A percentile compares a stretch with the other conserved stretches of the same genome.
These are phyloP conservation scores for Oconnorella tubifera DNA, from an alignment of 2,888 invertebrate genomes.

Conservation along the genomic window DNA sequence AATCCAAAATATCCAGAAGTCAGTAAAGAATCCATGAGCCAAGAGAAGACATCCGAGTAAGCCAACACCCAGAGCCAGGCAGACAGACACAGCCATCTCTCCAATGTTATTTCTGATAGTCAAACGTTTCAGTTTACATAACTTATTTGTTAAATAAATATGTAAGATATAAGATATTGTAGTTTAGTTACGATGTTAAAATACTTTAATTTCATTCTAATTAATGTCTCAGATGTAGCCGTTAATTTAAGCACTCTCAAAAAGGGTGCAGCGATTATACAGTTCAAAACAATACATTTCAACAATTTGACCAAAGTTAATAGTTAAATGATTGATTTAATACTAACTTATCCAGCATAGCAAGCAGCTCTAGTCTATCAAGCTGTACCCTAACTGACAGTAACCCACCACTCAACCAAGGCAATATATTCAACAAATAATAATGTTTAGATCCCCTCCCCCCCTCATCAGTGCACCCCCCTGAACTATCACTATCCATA, in stretches of 20 bases:
- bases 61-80: slow-evolving; percentile 80
- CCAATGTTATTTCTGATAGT: slow-evolving; percentile 76
- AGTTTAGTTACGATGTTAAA: no score
- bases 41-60: slow-evolving; percentile 79
- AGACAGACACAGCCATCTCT: slow-evolving; percentile 76
- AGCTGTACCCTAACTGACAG: slow-evolving; percentile 75
- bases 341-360: slow-evolving; percentile 73
- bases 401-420: slow-evolving; percentile 40
- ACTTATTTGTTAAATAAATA: no score
- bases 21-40: slow-evolving; percentile 80
- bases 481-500: neutral
- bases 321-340: no score
- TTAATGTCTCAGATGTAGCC: no score
- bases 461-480: no score
- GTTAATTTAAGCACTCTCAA: no score
- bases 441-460: slow-evolving; percentile 60
- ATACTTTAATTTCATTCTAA: no score
- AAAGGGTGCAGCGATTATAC: no score
- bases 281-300: no score
- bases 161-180: no score
- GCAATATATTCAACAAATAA: slow-evolving; percentile 73
- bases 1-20: slow-evolving; percentile 87
- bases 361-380: slow-evolving; percentile 85
- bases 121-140: no score
- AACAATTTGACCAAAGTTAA: no score